phyloP scores from a whole-genome alignment of 2,888 invertebrate species.

The Dusona sp. region DNA sequence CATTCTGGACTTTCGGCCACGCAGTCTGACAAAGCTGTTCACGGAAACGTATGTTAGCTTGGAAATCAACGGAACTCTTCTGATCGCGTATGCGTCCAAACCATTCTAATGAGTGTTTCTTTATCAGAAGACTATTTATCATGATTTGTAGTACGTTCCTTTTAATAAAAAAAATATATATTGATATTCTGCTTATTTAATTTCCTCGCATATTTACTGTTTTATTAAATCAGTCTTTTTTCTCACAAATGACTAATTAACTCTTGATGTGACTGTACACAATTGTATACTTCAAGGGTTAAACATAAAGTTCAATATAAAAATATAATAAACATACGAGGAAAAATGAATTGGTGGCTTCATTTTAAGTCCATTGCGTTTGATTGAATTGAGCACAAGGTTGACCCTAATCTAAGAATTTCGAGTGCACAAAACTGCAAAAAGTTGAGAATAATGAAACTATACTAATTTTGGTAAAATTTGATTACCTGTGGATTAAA shows the following conservation, averaged over 20 bases:
- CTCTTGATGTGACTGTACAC: too few species aligned
- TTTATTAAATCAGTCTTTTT: too few species aligned
- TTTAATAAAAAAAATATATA: not conserved
- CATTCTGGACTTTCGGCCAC: conserved; percentile 56
- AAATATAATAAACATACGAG: not conserved
- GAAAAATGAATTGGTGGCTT: not conserved
- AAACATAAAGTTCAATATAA: not conserved
- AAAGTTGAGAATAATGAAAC: not conserved
- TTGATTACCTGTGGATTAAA: not conserved
- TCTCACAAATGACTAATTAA: too few species aligned
- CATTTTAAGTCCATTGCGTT: not conserved
- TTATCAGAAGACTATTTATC: not conserved
- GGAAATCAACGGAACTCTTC: conserved; percentile 5
- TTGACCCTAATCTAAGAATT: not conserved
- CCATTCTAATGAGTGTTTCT: conserved; percentile 60
- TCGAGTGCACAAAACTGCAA: not conserved
- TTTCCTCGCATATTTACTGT: not conserved
- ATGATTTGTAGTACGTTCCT: not conserved
- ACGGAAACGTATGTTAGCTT: conserved; percentile 72
- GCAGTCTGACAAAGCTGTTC: conserved; percentile 75
- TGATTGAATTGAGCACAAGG: not conserved
- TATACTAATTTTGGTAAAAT: not conserved
- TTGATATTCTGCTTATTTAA: not conserved
- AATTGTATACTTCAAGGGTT: not conserved
- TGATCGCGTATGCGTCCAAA: conserved; percentile 63